phyloP scores from a whole-genome alignment of 2,113 vertebrate genomes.

The Pyxicephalus adspersus region DNA sequence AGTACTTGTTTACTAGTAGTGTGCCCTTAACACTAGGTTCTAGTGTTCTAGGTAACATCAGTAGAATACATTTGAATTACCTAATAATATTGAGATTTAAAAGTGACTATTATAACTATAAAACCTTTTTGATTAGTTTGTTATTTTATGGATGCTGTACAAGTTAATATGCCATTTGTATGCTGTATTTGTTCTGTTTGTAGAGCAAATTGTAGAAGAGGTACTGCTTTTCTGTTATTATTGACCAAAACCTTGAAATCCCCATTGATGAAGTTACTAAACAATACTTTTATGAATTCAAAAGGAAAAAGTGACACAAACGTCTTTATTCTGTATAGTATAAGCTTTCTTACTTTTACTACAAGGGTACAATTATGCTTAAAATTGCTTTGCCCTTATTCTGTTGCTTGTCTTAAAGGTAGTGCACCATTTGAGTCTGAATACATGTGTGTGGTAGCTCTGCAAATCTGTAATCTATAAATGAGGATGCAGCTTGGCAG shows the following conservation, averaged over 20 bases:
- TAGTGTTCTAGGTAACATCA: too few relatives aligned
- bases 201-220: not conserved
- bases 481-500: too few relatives aligned
- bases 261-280: not conserved
- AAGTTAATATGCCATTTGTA: not conserved
- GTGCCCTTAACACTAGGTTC: not conserved
- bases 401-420: not conserved
- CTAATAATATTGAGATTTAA: too few relatives aligned
- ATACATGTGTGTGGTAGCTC: too few relatives aligned
- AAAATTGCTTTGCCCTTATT: not conserved
- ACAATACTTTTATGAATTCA: not conserved
- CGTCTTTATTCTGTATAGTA: not conserved
- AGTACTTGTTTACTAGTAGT: not conserved
- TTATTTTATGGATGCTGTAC: not conserved
- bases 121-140: not conserved
- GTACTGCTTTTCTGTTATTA: not conserved
- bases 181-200: not conserved
- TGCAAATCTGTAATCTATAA: too few relatives aligned
- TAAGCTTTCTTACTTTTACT: not conserved
- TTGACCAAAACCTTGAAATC: constrained; percentile 2
- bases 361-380: not conserved
- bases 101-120: too few relatives aligned
- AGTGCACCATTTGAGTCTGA: not conserved
- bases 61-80: too few relatives aligned
- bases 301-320: not conserved